Evolutionary conservation across 1,140 invertebrate species (phyloP), one percentile per base, ranked within the genome.

Genomic region (Eulimnadia texana): DNA sequence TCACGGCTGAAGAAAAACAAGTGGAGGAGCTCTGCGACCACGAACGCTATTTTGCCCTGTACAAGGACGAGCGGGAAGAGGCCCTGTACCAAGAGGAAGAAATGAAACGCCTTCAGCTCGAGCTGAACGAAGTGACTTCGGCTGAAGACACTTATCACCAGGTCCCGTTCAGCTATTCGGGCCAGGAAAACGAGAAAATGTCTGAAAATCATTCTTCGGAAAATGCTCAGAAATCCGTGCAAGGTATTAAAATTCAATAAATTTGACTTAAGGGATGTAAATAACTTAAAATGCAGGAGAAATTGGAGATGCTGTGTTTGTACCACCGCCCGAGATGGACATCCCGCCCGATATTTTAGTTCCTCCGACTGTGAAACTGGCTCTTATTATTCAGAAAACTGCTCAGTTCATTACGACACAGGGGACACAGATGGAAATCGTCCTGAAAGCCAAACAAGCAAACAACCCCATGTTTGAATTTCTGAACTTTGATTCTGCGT

Each of bases 371-470:
- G 81, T 86, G 68, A 98, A 97, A 70, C 80, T 88, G 66, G 90
- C 96, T 74, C 84, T 88, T 3, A 90, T 97, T 58, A 97, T 99
- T 69, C 91, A 95, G 70, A 97, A 94, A 75, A 99, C 96, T 0
- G 93, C 95, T 0, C 76, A 83, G 55, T 98, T 98, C 76, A 91
- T 99, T 64, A 85, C 87, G 63, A 78, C 81, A 50, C 93, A 98
- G 72, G 95, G 94, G 0, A 78, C 83, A 28, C 96, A 99, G 76
- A 97, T 98, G 93, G 95, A 99, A 76, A 96, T 99, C 58, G 78
- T 98, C 0, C 84, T 99, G 60, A 98, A 97, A 76, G 89, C 93
- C 9, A 98, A 98, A 74, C 96, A 99, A 73, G 80, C 88, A 0
- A 84, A 86, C 66, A 99, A 98, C 77, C 78, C 84, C 1, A 90